A percentile compares a stretch with the other conserved stretches of the same genome.
Evolutionary conservation across 2,113 vertebrate species (phyloP).

Genomic region (Orthochromis indermauri): DNA sequence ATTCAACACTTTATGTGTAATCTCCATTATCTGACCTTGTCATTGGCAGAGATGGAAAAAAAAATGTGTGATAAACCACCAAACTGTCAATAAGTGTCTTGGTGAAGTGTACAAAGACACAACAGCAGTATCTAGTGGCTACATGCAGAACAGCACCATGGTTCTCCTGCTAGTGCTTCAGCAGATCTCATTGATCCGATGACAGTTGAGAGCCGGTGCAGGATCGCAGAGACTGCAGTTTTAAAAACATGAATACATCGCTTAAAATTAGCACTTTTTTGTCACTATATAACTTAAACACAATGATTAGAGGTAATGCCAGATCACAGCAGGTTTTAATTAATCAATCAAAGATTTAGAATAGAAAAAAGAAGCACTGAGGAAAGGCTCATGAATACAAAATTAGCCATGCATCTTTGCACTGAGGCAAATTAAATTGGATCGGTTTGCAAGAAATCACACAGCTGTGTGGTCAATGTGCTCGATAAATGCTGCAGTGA

Average conservation of each 20-base stretch:
- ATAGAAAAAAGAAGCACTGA: neutral
- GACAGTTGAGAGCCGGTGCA: neutral
- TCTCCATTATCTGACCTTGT: neutral
- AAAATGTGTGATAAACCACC: neutral
- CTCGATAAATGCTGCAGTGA: conserved; percentile 48
- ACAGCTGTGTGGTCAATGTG: conserved; percentile 31
- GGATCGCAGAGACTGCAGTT: neutral
- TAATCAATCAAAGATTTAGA: neutral
- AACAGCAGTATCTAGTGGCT: conserved; percentile 68
- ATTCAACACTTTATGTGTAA: neutral
- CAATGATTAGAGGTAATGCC: neutral
- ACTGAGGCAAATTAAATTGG: conserved; percentile 27
- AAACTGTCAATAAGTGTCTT: neutral
- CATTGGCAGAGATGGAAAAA: neutral
- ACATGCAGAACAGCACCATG: conserved; percentile 26
- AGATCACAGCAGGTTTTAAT: neutral
- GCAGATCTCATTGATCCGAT: neutral
- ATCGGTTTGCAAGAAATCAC: conserved; percentile 18
- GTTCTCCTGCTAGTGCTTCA: neutral
- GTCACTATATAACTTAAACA: neutral
- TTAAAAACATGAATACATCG: neutral
- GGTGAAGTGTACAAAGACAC: conserved; percentile 4
- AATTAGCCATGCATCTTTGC: neutral
- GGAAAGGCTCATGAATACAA: conserved; percentile 3
- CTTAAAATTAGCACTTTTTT: neutral